phyloP scores from a whole-genome alignment of 2,797 vertebrate species.

The Emydoidea blandingii region DNA sequence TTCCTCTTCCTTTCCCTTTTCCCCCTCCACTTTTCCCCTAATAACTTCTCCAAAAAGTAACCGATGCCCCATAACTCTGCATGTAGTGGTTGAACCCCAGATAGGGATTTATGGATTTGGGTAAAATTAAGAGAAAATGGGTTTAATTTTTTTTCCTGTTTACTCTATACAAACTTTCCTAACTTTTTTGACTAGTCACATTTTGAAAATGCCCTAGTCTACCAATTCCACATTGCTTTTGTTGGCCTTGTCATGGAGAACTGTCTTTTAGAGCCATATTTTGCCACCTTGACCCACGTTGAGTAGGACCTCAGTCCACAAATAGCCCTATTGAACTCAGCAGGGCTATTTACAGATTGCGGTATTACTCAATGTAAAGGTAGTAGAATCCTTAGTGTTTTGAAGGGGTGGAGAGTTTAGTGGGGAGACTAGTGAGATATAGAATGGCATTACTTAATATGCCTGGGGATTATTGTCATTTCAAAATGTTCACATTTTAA shows the following conservation, averaged over 20 bases:
- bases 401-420: fast-evolving
- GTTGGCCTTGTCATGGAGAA: background rate
- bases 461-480: background rate
- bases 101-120: background rate
- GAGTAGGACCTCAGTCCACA: background rate
- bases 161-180: background rate
- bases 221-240: background rate
- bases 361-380: background rate
- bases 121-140: background rate
- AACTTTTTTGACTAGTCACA: background rate
- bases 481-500: background rate
- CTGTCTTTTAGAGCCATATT: background rate
- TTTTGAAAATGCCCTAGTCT: background rate
- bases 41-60: background rate
- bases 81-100: background rate
- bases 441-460: background rate
- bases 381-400: background rate
- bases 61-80: too few species aligned
- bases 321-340: background rate
- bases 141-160: background rate
- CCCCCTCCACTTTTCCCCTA: background rate
- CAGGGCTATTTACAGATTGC: background rate
- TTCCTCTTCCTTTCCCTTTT: background rate
- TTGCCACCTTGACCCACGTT: background rate
- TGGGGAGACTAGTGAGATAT: background rate